Percentiles rank a stretch among this genome's conserved stretches.
Evolutionary conservation across 2,797 vertebrate genomes (phyloP).

Genomic region (Arremon brunneinucha): DNA sequence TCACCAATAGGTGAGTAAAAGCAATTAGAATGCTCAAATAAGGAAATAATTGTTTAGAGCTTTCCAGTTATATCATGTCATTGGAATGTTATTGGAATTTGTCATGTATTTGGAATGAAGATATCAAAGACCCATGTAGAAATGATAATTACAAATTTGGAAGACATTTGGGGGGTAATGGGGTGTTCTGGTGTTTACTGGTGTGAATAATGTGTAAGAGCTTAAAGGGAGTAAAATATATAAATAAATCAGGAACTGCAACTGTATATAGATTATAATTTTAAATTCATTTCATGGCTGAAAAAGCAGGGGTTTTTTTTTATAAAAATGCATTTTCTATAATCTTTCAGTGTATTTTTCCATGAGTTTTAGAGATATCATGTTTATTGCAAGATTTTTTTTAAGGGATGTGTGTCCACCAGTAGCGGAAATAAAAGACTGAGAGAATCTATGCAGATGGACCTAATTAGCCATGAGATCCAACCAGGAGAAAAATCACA

Average conservation of each 20-base stretch:
- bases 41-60: not conserved
- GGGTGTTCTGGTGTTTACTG: not conserved
- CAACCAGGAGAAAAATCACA: not conserved
- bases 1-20: not conserved
- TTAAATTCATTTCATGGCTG: not conserved
- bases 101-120: not conserved
- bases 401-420: not conserved
- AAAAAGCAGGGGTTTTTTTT: fast-evolving
- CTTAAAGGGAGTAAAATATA: not conserved
- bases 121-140: not conserved
- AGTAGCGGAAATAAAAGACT: not conserved
- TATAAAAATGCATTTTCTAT: not conserved
- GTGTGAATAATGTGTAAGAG: not conserved
- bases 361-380: not conserved
- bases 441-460: not conserved
- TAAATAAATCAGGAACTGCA: not conserved
- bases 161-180: not conserved
- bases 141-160: not conserved
- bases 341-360: not conserved
- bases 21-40: not conserved
- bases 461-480: not conserved
- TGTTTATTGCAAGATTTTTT: not conserved
- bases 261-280: not conserved
- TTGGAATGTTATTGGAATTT: not conserved
- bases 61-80: not conserved